Percentiles rank a stretch among this genome's conserved stretches.
phyloP scores from a whole-genome alignment of 2,797 vertebrate species.

The Ibycter americanus region DNA sequence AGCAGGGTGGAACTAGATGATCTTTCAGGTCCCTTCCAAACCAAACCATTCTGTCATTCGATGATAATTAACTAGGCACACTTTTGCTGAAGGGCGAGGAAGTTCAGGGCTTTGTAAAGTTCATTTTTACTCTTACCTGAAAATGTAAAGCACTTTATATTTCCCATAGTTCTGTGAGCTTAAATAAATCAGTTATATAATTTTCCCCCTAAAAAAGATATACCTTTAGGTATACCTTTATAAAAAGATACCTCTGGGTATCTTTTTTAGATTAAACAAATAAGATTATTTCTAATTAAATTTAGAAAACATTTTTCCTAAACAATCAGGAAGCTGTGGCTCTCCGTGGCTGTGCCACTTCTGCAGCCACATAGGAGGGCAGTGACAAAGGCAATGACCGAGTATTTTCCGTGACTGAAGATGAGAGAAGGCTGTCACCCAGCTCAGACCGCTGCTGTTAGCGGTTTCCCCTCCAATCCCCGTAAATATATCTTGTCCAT shows the following conservation, averaged over 20 bases:
- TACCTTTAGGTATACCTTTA: too few relatives aligned
- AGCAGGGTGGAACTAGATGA: too few relatives aligned
- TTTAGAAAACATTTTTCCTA: background rate
- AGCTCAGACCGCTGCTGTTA: background rate
- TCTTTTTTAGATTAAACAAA: background rate
- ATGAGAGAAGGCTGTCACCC: background rate
- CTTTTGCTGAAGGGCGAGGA: background rate
- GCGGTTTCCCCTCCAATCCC: background rate
- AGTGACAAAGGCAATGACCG: background rate
- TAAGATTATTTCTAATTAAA: background rate
- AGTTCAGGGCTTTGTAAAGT: background rate
- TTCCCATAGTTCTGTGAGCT: background rate
- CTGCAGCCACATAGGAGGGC: fast-evolving
- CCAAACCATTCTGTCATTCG: too few relatives aligned
- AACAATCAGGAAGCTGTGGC: background rate
- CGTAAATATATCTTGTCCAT: background rate
- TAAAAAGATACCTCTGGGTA: background rate
- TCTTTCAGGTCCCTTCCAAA: too few relatives aligned
- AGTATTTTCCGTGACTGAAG: background rate
- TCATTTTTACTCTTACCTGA: background rate
- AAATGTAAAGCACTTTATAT: background rate
- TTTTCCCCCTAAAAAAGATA: background rate
- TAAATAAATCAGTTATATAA: background rate
- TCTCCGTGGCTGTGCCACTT: background rate
- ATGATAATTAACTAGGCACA: fast-evolving